Evolutionary conservation across 2,797 vertebrate genomes (phyloP).

Genomic region (Peromyscus eremicus): DNA sequence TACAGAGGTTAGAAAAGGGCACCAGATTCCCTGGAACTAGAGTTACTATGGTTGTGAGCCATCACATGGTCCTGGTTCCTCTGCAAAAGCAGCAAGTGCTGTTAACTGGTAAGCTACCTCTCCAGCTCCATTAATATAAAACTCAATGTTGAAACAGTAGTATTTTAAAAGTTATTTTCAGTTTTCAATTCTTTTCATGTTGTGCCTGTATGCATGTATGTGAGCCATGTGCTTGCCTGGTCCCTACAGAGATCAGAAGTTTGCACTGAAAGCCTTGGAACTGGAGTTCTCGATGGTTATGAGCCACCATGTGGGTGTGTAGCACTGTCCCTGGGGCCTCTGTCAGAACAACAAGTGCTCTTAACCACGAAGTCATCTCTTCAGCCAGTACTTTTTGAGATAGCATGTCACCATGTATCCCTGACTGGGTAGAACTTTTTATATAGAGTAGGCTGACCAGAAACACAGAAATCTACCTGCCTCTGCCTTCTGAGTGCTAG

Average conservation of each 20-base stretch:
- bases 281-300: background rate
- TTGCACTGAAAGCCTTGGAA: background rate
- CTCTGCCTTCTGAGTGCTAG: background rate
- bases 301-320: background rate
- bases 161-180: background rate
- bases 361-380: background rate
- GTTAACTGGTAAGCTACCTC: background rate
- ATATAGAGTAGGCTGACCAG: background rate
- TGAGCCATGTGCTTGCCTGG: background rate
- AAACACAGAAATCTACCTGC: background rate
- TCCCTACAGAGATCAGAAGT: background rate
- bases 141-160: background rate
- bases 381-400: background rate
- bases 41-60: background rate
- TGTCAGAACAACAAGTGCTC: background rate
- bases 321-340: background rate
- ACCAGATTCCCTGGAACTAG: background rate
- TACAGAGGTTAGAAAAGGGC: background rate
- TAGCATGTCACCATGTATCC: background rate
- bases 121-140: background rate
- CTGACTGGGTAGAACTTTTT: background rate
- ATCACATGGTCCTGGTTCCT: background rate
- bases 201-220: background rate
- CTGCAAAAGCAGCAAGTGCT: background rate
- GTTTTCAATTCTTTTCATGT: background rate